Conservation (phyloP, 2,797 vertebrate genomes). For the Sebastes taczanowskii region DNA sequence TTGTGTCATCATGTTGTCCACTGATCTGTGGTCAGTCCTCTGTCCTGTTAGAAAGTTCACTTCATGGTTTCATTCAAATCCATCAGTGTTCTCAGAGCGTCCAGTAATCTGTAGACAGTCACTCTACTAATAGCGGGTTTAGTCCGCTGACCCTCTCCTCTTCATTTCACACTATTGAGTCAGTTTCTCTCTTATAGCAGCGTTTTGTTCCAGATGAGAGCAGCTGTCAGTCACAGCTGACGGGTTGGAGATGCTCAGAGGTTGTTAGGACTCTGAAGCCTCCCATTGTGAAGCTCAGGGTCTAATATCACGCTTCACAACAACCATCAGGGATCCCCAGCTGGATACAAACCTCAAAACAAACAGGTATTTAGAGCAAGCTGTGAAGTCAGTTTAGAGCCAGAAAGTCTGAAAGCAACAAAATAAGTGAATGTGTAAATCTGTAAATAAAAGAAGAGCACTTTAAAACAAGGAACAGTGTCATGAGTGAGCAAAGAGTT, state of each 20-base stretch:
- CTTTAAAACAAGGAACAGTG: not conserved
- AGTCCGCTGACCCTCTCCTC: conserved; percentile 7
- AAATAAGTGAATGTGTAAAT: not conserved
- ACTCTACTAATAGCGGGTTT: conserved; percentile 21
- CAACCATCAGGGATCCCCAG: conserved; percentile 30
- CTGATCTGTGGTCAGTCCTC: not conserved
- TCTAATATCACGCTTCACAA: conserved; percentile 68
- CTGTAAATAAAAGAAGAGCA: not conserved
- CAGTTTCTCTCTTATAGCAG: conserved; percentile 5
- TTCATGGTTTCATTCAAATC: not conserved
- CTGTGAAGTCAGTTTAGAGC: not conserved
- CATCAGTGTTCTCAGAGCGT: not conserved
- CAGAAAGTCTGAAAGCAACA: not conserved
- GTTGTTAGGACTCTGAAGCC: conserved; percentile 44
- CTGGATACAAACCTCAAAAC: conserved; percentile 36
- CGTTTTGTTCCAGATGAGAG: conserved; percentile 53
- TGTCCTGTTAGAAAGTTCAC: not conserved
- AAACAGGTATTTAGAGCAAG: conserved; percentile 7
- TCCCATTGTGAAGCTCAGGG: conserved; percentile 43
- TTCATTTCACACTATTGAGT: conserved; percentile 5
- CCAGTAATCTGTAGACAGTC: conserved; percentile 15
- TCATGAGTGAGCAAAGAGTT: not conserved
- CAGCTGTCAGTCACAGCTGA: conserved; percentile 56
- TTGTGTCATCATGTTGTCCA: not conserved
- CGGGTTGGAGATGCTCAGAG: conserved; percentile 38